These are phyloP conservation scores for Harpagoxenus sublaevis DNA, from an alignment of 2,888 invertebrate species.

Conservation along the genomic window DNA sequence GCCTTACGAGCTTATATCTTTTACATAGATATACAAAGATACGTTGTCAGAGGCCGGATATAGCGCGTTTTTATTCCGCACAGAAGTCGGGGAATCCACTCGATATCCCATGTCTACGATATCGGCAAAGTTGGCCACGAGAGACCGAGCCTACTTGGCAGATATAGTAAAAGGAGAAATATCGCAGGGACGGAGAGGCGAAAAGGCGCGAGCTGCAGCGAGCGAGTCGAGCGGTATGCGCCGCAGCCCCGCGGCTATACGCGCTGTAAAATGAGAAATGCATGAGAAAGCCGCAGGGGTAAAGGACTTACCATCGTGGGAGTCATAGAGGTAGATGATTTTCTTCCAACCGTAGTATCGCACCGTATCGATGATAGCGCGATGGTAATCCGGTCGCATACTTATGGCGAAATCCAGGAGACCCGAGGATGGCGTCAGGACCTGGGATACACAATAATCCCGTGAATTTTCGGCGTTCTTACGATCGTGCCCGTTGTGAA, in stretches of 20 bases:
- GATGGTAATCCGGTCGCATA: constrained; percentile 98
- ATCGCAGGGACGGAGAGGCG: constrained; percentile 58
- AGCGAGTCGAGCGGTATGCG: constrained; percentile 17
- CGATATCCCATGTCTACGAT: constrained; percentile 62
- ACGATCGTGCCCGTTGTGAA: constrained; percentile 9
- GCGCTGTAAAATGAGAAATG: constrained; percentile 82
- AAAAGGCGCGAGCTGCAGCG: constrained; percentile 28
- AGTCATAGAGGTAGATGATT: constrained; percentile 96
- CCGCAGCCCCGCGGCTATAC: constrained; percentile 57
- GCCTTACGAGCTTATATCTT: background rate
- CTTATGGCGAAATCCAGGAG: constrained; percentile 96
- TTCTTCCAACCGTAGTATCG: constrained; percentile 96
- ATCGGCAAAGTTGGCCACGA: constrained; percentile 74
- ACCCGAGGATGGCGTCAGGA: constrained; percentile 95
- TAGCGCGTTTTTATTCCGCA: constrained; percentile 34
- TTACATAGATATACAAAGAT: constrained; percentile 2
- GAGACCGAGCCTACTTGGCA: constrained; percentile 69
- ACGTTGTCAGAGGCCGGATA: background rate
- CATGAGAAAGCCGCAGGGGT: constrained; percentile 71
- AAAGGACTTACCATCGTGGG: constrained; percentile 93
- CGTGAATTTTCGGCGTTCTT: background rate
- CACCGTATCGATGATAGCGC: constrained; percentile 97
- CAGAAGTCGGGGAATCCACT: constrained; percentile 50
- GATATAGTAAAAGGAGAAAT: constrained; percentile 67
- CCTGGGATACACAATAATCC: constrained; percentile 87